These are phyloP conservation scores for Sebastiscus albofasciatus DNA, from an alignment of 2,797 vertebrate genomes.

Conservation along the genomic window DNA sequence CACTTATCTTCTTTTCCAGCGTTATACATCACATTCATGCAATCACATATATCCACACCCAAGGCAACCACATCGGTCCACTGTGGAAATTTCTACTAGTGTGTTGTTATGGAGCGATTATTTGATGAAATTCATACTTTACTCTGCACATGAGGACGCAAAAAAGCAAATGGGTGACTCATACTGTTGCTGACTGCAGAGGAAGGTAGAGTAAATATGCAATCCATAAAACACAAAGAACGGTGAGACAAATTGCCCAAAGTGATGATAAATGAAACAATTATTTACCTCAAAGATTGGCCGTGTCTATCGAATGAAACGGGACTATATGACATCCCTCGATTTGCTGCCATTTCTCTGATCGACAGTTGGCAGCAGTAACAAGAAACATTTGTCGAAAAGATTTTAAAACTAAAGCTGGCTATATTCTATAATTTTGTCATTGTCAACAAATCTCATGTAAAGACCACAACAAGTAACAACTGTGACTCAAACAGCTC, in stretches of 20 bases:
- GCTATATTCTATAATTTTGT: background rate
- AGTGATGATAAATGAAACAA: background rate
- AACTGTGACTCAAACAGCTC: background rate
- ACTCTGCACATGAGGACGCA: background rate
- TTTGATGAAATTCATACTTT: background rate
- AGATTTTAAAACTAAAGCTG: background rate
- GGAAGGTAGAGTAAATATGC: background rate
- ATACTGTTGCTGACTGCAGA: background rate
- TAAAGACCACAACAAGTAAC: background rate
- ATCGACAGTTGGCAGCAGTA: background rate
- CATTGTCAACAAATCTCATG: background rate
- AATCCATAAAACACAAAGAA: background rate
- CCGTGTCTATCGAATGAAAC: background rate
- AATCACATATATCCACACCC: conserved; percentile 5
- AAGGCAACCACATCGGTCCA: background rate
- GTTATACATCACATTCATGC: conserved; percentile 1
- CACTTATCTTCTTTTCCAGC: conserved; percentile 23
- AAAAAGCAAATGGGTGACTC: background rate
- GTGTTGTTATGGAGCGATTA: background rate
- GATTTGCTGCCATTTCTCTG: background rate
- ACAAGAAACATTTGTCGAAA: background rate
- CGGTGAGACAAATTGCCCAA: background rate
- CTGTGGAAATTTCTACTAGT: background rate
- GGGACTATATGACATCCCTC: background rate
- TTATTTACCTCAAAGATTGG: background rate